Evolutionary conservation across 2,888 invertebrate species (phyloP).

Genomic region (Folsomia manolachei): DNA sequence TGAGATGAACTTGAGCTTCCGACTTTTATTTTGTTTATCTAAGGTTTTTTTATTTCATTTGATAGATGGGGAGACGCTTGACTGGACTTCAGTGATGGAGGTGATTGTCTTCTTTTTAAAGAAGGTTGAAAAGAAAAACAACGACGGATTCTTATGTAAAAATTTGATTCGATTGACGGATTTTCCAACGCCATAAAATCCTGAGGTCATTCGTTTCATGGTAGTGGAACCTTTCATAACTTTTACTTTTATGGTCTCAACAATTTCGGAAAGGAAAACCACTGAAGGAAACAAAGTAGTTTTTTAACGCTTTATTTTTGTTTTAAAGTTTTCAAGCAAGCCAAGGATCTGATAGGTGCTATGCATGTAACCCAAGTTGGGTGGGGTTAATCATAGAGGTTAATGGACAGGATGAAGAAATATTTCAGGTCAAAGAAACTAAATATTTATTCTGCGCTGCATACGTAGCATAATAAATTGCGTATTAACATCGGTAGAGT

Average conservation of each 20-base stretch:
- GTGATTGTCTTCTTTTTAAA: constrained; percentile 35
- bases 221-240: background rate
- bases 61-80: constrained; percentile 38
- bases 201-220: background rate
- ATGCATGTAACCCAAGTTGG: too few species aligned
- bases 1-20: too few species aligned
- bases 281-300: background rate
- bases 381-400: background rate
- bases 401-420: background rate
- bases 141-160: constrained; percentile 37
- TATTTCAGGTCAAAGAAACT: background rate
- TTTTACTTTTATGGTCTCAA: background rate
- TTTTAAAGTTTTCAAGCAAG: too few species aligned
- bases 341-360: too few species aligned
- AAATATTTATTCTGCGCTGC: too few species aligned
- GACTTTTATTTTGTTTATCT: too few species aligned
- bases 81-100: constrained; percentile 39
- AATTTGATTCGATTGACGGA: constrained; percentile 37
- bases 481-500: background rate
- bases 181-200: constrained; percentile 35
- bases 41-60: too few species aligned
- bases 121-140: constrained; percentile 43
- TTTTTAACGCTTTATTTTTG: too few species aligned
- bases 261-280: background rate
- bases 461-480: background rate